Evolutionary conservation across 2,888 invertebrate genomes (phyloP).

Genomic region (Neocrepidodera transversa): DNA sequence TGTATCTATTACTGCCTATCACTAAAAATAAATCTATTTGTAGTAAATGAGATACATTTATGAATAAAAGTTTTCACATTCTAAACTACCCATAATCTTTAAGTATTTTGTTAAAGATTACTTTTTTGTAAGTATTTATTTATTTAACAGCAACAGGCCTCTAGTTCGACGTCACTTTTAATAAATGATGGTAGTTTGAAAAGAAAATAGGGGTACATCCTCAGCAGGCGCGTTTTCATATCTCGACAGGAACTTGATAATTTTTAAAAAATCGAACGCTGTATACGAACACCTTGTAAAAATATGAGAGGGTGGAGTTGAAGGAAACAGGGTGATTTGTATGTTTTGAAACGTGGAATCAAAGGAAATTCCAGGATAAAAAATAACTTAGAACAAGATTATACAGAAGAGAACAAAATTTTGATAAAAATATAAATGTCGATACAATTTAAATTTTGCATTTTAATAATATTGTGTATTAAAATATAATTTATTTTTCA

Average conservation of each 20-base stretch:
- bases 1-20: no score
- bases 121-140: slow-evolving; percentile 6
- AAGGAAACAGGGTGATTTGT: slow-evolving; percentile 27
- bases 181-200: slow-evolving; percentile 36
- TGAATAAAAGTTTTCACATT: no score
- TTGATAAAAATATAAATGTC: no score
- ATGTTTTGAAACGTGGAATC: slow-evolving; percentile 31
- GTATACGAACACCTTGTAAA: slow-evolving; percentile 30
- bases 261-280: slow-evolving; percentile 27
- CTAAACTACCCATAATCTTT: no score
- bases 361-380: slow-evolving; percentile 17
- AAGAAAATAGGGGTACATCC: slow-evolving; percentile 37
- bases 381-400: no score
- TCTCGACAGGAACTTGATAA: slow-evolving; percentile 38
- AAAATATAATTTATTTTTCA: no score
- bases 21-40: no score
- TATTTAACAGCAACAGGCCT: slow-evolving; percentile 6
- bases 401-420: no score
- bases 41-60: no score
- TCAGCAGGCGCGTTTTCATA: slow-evolving; percentile 27
- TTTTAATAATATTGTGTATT: no score
- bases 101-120: no score
- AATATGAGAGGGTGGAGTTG: slow-evolving; percentile 20
- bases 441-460: no score
- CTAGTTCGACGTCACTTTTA: slow-evolving; percentile 32